Evolutionary conservation across 2,113 vertebrate species (phyloP).

Genomic region (Gracilinanus agilis): DNA sequence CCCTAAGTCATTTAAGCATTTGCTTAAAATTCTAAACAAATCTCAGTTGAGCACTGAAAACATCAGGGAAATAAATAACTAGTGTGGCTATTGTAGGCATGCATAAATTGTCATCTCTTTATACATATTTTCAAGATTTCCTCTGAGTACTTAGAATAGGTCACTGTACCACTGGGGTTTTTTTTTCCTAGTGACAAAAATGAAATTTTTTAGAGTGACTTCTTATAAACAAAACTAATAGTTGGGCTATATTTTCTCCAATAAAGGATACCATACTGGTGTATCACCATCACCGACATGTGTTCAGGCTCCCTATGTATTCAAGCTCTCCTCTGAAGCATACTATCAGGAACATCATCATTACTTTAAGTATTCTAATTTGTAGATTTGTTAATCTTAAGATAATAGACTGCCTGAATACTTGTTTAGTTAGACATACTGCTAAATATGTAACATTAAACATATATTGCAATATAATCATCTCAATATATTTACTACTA

Average conservation of each 20-base stretch:
- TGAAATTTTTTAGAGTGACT: background rate
- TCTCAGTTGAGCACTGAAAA: constrained; percentile 20
- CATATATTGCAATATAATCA: constrained; percentile 6
- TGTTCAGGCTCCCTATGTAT: background rate
- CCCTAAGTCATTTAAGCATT: constrained; percentile 36
- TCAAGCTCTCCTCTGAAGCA: constrained; percentile 6
- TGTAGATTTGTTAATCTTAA: constrained; percentile 6
- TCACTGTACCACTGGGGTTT: background rate
- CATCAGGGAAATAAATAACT: constrained; percentile 12
- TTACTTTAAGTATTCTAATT: background rate
- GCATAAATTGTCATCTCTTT: background rate
- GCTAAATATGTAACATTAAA: background rate
- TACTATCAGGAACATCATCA: background rate
- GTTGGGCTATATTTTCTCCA: background rate
- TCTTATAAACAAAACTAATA: background rate
- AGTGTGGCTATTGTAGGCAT: background rate
- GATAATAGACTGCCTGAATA: background rate
- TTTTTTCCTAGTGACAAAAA: constrained; percentile 22
- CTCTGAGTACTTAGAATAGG: constrained; percentile 21
- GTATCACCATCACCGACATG: background rate
- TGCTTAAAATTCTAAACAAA: constrained; percentile 62
- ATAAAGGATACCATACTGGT: background rate
- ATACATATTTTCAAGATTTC: constrained; percentile 24
- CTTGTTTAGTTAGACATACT: background rate
- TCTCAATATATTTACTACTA: background rate